A percentile compares a stretch with the other conserved stretches of the same genome.
Evolutionary conservation across 2,888 invertebrate species (phyloP).

Genomic region (Philhelius pedissequus): DNA sequence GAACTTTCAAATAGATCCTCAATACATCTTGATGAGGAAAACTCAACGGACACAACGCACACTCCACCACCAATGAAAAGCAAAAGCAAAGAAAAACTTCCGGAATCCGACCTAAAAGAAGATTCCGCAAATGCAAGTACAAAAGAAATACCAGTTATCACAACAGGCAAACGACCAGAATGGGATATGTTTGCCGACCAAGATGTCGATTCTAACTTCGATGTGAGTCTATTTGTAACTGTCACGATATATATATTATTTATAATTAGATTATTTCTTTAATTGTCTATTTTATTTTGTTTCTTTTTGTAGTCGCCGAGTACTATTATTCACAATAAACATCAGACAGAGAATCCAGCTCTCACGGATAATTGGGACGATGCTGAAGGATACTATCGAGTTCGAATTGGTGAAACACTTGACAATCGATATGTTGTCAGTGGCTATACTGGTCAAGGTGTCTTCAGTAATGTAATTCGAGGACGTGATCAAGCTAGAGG

Average conservation of each 20-base stretch:
- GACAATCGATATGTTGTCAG: slow-evolving; percentile 96
- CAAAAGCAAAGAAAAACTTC: neutral
- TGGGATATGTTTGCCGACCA: slow-evolving; percentile 97
- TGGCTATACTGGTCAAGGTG: slow-evolving; percentile 99
- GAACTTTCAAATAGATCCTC: slow-evolving; percentile 21
- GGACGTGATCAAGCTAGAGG: slow-evolving; percentile 94
- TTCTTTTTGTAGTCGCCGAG: slow-evolving; percentile 82
- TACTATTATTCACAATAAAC: slow-evolving; percentile 80
- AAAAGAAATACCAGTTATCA: slow-evolving; percentile 21
- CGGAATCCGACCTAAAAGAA: neutral
- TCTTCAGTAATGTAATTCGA: slow-evolving; percentile 97
- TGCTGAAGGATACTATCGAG: slow-evolving; percentile 98
- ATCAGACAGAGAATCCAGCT: slow-evolving; percentile 90
- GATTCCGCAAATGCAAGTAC: slow-evolving; percentile 32
- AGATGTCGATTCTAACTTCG: slow-evolving; percentile 87
- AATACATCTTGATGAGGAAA: slow-evolving; percentile 36
- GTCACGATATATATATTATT: too few relatives aligned
- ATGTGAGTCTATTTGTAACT: slow-evolving; percentile 81
- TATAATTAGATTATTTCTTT: neutral
- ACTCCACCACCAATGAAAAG: slow-evolving; percentile 61
- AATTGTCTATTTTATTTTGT: neutral
- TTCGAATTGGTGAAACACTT: slow-evolving; percentile 95
- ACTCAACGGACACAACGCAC: slow-evolving; percentile 63
- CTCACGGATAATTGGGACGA: slow-evolving; percentile 99
- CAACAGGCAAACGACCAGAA: slow-evolving; percentile 81